Evolutionary conservation across 2,888 invertebrate species (phyloP).

Genomic region (Villa cingulata): DNA sequence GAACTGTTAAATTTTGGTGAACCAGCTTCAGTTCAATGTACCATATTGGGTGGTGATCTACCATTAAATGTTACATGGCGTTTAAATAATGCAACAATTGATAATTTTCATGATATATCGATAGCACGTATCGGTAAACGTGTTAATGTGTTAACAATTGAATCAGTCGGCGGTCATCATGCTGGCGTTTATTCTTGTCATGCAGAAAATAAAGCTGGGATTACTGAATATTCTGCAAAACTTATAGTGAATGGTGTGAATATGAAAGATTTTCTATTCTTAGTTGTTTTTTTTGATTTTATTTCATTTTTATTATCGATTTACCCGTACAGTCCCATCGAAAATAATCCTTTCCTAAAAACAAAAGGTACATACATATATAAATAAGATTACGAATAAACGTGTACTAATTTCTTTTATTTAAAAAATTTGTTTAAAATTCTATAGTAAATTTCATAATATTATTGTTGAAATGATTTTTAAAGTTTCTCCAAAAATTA

Average conservation of each 20-base stretch:
- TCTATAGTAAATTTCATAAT: no score
- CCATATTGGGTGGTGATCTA: slow-evolving; percentile 48
- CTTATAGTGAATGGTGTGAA: slow-evolving; percentile 43
- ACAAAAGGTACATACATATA: no score
- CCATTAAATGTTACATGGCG: slow-evolving; percentile 52
- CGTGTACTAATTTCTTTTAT: no score
- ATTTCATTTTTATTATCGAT: no score
- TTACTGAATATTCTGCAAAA: slow-evolving; percentile 42
- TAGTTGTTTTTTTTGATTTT: no score
- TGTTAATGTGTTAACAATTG: slow-evolving; percentile 47
- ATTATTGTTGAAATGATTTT: not conserved
- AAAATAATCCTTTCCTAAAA: slow-evolving; percentile 34
- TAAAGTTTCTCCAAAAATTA: slow-evolving; percentile 59
- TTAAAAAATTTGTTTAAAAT: slow-evolving; percentile 52
- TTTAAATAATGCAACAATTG: slow-evolving; percentile 33
- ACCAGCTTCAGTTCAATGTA: slow-evolving; percentile 45
- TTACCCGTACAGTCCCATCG: slow-evolving; percentile 57
- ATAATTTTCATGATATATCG: slow-evolving; percentile 37
- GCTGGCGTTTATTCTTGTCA: slow-evolving; percentile 58
- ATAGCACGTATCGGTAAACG: slow-evolving; percentile 48
- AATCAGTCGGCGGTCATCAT: slow-evolving; percentile 42
- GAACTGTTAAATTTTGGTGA: slow-evolving; percentile 47
- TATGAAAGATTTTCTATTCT: no score
- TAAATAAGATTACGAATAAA: no score
- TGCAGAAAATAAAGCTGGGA: slow-evolving; percentile 50